Conservation (phyloP, 2,797 vertebrate genomes). For the Prionace glauca region DNA sequence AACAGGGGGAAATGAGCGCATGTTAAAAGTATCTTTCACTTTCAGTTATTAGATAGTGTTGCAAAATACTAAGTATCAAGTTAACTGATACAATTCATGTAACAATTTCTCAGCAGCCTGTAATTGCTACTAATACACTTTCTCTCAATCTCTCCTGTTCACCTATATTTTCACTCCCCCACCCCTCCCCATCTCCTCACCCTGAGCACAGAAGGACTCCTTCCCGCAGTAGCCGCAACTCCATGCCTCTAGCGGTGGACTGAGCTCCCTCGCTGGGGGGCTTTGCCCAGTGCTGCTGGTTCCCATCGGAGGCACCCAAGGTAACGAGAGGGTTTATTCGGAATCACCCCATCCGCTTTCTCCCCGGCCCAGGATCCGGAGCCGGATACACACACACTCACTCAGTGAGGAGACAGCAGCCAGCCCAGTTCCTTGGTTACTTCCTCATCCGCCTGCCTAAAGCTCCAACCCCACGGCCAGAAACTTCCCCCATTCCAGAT, state of each 20-base stretch:
- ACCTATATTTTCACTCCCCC: neutral
- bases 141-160: neutral
- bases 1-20: neutral
- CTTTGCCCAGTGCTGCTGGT: neutral
- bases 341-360: constrained; percentile 2
- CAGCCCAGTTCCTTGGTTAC: neutral
- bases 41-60: neutral
- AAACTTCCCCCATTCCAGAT: neutral
- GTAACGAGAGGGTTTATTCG: too few relatives aligned
- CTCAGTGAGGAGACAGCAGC: neutral
- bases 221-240: constrained; percentile 35
- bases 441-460: constrained; percentile 32
- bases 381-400: constrained; percentile 22
- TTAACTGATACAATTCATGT: neutral
- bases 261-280: constrained; percentile 2
- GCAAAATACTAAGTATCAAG: neutral
- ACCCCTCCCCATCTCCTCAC: neutral
- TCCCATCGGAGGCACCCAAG: neutral
- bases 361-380: neutral
- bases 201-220: constrained; percentile 33
- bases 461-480: neutral
- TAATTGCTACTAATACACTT: neutral
- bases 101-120: neutral
- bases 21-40: neutral
- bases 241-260: constrained; percentile 22